Evolutionary conservation across 2,113 vertebrate genomes (phyloP).

Genomic region (Percopsis transmontana): DNA sequence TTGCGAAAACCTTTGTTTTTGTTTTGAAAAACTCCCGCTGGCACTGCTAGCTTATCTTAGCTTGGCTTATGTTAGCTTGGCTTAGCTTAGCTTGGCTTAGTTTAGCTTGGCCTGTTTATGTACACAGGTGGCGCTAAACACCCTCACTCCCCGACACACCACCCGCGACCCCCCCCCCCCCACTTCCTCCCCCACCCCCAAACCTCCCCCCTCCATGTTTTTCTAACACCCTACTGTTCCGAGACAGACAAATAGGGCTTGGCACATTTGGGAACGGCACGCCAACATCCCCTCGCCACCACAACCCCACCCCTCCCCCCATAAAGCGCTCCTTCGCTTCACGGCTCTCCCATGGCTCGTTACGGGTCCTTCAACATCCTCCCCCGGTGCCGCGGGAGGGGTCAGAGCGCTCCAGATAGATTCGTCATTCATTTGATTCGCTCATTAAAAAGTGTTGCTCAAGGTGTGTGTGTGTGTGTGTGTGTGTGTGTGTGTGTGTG

Average conservation of each 20-base stretch:
- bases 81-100: no score
- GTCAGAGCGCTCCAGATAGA: constrained; percentile 29
- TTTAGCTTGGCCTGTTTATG: constrained; percentile 37
- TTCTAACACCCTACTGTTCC: constrained; percentile 31
- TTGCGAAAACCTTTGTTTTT: no score
- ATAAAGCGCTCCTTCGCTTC: constrained; percentile 44
- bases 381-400: constrained; percentile 7
- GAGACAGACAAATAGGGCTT: constrained; percentile 33
- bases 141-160: constrained; percentile 21
- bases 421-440: constrained; percentile 51
- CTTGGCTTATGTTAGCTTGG: no score
- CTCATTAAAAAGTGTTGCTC: constrained; percentile 32
- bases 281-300: constrained; percentile 27
- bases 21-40: no score
- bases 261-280: not conserved
- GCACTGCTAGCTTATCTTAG: no score
- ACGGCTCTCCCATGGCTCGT: constrained; percentile 45
- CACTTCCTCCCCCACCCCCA: constrained; percentile 24
- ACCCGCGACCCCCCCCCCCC: constrained; percentile 33
- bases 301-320: constrained; percentile 29
- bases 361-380: constrained; percentile 32
- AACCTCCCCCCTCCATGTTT: constrained; percentile 31
- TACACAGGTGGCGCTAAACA: constrained; percentile 47
- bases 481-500: not conserved
- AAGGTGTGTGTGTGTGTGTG: not conserved